These are phyloP conservation scores for Gallinago nigripennis DNA, from an alignment of 2,797 vertebrate genomes.

Conservation along the genomic window DNA sequence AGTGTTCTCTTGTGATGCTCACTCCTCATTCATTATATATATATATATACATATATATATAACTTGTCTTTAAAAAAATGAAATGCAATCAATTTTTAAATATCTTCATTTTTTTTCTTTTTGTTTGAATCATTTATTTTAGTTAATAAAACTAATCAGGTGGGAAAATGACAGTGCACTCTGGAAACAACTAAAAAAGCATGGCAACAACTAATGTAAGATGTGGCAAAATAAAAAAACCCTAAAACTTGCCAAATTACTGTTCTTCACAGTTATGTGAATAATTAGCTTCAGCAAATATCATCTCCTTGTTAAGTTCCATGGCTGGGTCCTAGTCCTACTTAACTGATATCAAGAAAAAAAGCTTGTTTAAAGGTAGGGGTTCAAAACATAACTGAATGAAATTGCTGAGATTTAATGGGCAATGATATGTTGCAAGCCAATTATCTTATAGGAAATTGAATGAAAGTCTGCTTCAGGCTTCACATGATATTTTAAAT, in stretches of 20 bases:
- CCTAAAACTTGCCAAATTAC: background rate
- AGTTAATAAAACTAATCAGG: background rate
- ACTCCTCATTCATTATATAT: background rate
- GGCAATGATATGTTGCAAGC: background rate
- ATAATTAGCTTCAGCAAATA: background rate
- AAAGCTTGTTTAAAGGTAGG: background rate
- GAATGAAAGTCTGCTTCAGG: background rate
- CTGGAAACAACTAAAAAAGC: background rate
- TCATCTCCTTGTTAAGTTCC: background rate
- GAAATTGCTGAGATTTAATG: background rate
- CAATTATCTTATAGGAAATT: background rate
- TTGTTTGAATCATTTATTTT: background rate
- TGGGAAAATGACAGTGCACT: background rate
- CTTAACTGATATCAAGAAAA: background rate
- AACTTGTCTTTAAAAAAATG: background rate
- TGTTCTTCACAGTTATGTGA: background rate
- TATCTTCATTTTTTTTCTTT: background rate
- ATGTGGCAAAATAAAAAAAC: background rate
- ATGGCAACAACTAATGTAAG: background rate
- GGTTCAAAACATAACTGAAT: background rate
- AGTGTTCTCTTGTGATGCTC: background rate
- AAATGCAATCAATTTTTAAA: background rate
- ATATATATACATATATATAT: background rate
- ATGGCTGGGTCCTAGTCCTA: background rate
- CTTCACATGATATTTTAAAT: background rate